Base-by-base conservation (phyloP, 2,113 vertebrate species). In the Heterocephalus glaber region DNA sequence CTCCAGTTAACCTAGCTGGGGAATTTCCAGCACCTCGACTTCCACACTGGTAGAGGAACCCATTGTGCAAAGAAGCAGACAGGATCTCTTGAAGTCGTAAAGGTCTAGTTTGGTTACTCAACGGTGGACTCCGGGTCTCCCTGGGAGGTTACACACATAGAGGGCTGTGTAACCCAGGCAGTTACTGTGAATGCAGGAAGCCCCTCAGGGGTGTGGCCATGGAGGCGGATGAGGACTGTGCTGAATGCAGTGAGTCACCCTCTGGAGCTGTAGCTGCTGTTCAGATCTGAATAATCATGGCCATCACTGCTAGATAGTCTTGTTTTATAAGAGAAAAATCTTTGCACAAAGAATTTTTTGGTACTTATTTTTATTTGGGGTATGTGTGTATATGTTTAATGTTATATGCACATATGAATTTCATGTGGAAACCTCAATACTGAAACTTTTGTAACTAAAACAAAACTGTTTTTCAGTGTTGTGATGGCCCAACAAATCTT, bases 381-480 rank as follows among this genome's bases (percentile, higher is more conserved):
- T 61, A 16, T 24, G 10, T 41, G 4, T 76, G 8, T 41, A 4
- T 41, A 20, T 52, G 5, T 68, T 7, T n/a, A 44, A 76, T 90
- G 33, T 54, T 92, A 80, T 77, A 49, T 20, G 35, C 33, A 68
- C 38, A n/a, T 56, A 44, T 7, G 16, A 61, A 49, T 79, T 83
- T 74, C 65, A 90, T 77, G 80, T 60, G 52, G 89, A 96, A 94
- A 72, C 22, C 49, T 26, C 61, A 58, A 93, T 76, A 85, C 89
- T 70, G 58, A 92, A 94, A 94, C 41, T 76, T 16, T 85, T 26
- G n/a, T 79, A 96, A 92, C 35, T 12, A 54, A 82, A 70, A 80
- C 28, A 90, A 80, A 77, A 89, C n/a, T 86, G 76, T 52, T 89
- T 82, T 84, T 70, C 92, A 86, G 80, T 3, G 60, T 4, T 8